Evolutionary conservation across 2,888 invertebrate species (phyloP), one percentile per base, ranked within the genome.

Genomic region (Auanema sp.): DNA sequence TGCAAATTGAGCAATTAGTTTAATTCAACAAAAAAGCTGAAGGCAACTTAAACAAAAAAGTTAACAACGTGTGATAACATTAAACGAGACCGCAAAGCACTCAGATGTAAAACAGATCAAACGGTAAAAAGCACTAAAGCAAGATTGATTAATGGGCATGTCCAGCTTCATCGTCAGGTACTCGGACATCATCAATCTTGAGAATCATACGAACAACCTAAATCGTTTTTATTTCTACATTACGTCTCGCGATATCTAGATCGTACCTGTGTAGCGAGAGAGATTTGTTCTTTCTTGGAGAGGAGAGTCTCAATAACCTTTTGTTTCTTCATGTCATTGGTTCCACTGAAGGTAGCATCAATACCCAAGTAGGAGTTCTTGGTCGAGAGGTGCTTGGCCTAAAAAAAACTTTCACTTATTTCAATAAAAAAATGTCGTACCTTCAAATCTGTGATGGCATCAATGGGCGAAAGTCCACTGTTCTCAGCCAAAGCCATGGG

Each of bases 401-500:
- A 66, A 60, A 71, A 71, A 94, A 95, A 51, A 94, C 88, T 52
- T 52, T 16, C 6, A 47, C 10, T 47, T 47, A 18, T 5, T 16
- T 47, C 10, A 10, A 18, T 5, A 47, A 47, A 47, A 23, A 16
- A 52, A 52, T 18, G 21, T 18, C 47, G 3, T 47, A 18, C 76
- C 71, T 84, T 83, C 64, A 84, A 60, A 49, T 79, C 76, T 14
- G 87, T 85, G 57, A 98, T 85, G 0, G 93, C 90, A 83, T 95
- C 91, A 77, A 98, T 94, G 0, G 97, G 91, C 4, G 92, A 90
- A 33, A 94, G 87, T 24, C 98, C 98, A 78, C 93, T 89, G 87
- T 98, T 98, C 86, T 98, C 97, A 0, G 98, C 94, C 62, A 98
- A 87, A 0, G 98, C 95, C 80, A 97, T 86, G 0, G 98, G 97